A percentile compares a stretch with the other conserved stretches of the same genome.
phyloP scores from a whole-genome alignment of 2,113 vertebrate genomes.

The Aegotheles bennettii region DNA sequence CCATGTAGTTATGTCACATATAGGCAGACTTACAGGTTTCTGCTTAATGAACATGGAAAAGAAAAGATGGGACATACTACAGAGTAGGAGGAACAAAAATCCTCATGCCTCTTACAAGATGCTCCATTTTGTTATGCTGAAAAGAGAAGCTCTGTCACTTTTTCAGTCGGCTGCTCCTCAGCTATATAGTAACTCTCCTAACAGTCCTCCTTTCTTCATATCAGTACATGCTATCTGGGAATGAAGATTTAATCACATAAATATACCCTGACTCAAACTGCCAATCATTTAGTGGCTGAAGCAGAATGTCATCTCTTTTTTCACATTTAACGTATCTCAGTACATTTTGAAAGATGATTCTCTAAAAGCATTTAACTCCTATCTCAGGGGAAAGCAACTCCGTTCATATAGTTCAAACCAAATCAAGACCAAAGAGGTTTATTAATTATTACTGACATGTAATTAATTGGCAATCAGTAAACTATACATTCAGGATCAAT shows the following conservation, averaged over 20 bases:
- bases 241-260: not conserved
- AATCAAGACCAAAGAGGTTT: not conserved
- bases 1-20: not conserved
- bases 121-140: not conserved
- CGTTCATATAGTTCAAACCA: not conserved
- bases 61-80: not conserved
- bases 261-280: not conserved
- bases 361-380: not conserved
- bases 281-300: not conserved
- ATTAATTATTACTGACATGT: not conserved
- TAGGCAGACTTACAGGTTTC: not conserved
- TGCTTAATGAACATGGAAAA: not conserved
- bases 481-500: not conserved
- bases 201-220: not conserved
- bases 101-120: not conserved
- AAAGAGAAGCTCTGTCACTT: not conserved
- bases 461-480: slow-evolving; percentile 4
- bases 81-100: not conserved
- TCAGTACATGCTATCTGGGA: not conserved
- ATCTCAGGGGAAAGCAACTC: not conserved
- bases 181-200: not conserved
- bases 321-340: not conserved
- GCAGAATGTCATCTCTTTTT: not conserved
- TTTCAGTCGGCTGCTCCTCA: not conserved
- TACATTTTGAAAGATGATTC: not conserved